phyloP scores from a whole-genome alignment of 2,888 invertebrate species.

The Holacanthella duospinosa region DNA sequence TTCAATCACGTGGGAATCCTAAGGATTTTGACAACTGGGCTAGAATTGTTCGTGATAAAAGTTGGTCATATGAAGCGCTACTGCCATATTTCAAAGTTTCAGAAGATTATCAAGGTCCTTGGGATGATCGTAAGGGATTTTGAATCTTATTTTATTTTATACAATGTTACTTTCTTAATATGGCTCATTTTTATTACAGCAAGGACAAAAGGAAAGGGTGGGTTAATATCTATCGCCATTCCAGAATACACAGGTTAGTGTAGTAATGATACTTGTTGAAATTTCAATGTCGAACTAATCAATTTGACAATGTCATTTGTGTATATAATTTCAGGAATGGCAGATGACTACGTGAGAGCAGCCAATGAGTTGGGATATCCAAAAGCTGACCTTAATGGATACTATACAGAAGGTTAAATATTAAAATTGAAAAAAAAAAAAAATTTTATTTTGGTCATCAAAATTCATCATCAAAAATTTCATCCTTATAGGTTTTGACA shows the following conservation, averaged over 20 bases:
- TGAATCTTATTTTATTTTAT: not conserved
- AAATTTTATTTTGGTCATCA: too few species aligned
- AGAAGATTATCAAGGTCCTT: slow-evolving; percentile 11
- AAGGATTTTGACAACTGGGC: slow-evolving; percentile 31
- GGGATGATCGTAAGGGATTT: slow-evolving; percentile 7
- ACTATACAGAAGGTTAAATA: slow-evolving; percentile 13
- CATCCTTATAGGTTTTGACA: slow-evolving; percentile 23
- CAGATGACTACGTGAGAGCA: slow-evolving; percentile 21
- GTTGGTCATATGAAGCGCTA: slow-evolving; percentile 12
- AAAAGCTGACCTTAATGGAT: slow-evolving; percentile 11
- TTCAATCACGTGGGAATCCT: slow-evolving; percentile 28
- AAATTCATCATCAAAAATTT: too few species aligned
- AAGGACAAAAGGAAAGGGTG: slow-evolving; percentile 24
- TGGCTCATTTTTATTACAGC: slow-evolving; percentile 11
- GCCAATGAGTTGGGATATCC: slow-evolving; percentile 17
- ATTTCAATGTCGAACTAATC: too few species aligned
- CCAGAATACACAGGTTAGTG: slow-evolving; percentile 28
- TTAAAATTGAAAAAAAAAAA: too few species aligned
- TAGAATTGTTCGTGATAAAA: slow-evolving; percentile 12
- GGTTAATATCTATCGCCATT: slow-evolving; percentile 17
- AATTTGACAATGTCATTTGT: too few species aligned
- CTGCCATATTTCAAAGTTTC: slow-evolving; percentile 14
- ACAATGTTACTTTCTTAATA: not conserved
- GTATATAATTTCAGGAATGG: too few species aligned
- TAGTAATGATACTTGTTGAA: too few species aligned